Evolutionary conservation across 2,113 vertebrate species (phyloP), one percentile per base, ranked within the genome.

Genomic region (Trogon melanurus): DNA sequence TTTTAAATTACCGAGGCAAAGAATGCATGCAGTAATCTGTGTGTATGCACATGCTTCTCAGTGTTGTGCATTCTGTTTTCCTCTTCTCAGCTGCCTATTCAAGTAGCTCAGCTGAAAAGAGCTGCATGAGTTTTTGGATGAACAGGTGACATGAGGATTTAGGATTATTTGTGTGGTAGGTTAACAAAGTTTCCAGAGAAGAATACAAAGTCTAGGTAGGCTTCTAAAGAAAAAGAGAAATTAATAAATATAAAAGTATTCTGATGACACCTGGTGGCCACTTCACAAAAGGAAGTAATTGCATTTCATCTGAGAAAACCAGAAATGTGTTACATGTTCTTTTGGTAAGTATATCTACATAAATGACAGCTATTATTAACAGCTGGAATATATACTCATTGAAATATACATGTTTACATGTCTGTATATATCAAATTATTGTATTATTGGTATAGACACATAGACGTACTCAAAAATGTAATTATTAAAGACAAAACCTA

Each of bases 261-360:
- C 97, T 98, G 97, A 97, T 97, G 98, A 98, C 98, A 98, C 97
- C 98, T 98, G 96, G 97, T 98, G 98, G 98, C 97, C 97, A 91
- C 81, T 97, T 96, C 92, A 85, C 81, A 96, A 74, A 96, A 66
- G 51, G 48, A 90, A 34, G 47, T 48, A 73, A 76, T n/a, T 20
- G 45, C 23, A 16, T 47, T 89, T 51, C 61, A 51, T 56, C 53
- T 32, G 23, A 79, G 79, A 84, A 87, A 66, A 50, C 27, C 13
- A 80, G 38, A 38, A 85, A 29, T 5, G 16, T 53, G 13, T 48
- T 38, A 20, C 6, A 9, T n/a, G 7, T 57, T 67, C 75, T 45
- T 21, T 5, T 41, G 62, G 47, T 10, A 75, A 86, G 54, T 22
- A 5, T 8, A 79, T 5, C 57, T 60, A 60, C 44, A 54, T 51